These are phyloP conservation scores for Tachuris rubrigastra DNA, from an alignment of 2,113 vertebrate species.

Conservation along the genomic window DNA sequence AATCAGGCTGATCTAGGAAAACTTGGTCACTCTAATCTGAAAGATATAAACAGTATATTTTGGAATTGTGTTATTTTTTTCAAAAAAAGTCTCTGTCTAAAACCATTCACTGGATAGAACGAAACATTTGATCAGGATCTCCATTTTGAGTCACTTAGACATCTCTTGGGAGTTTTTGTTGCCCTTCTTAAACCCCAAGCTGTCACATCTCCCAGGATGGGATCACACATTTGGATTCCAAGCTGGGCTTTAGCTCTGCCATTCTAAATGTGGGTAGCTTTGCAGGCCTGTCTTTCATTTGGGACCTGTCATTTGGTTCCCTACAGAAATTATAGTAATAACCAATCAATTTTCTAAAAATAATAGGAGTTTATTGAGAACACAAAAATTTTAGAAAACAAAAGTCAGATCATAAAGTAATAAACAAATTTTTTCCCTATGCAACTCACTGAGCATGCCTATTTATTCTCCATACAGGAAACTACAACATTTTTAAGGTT, in stretches of 20 bases:
- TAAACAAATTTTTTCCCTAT: not conserved
- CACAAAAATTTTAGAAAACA: not conserved
- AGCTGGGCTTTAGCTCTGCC: not conserved
- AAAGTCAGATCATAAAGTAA: not conserved
- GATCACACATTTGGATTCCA: not conserved
- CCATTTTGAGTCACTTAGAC: not conserved
- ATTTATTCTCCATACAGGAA: not conserved
- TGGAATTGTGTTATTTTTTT: not conserved
- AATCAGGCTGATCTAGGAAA: not conserved
- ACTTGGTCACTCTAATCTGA: not conserved
- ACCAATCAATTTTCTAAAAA: not conserved
- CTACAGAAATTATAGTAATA: not conserved
- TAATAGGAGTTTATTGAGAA: not conserved
- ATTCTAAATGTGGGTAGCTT: not conserved
- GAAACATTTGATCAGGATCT: not conserved
- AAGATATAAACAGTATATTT: not conserved
- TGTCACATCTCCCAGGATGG: not conserved
- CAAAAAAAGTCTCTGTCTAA: not conserved
- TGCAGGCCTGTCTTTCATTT: not conserved
- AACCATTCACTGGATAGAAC: not conserved
- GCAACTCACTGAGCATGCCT: not conserved
- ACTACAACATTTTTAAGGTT: not conserved
- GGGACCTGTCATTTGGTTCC: not conserved
- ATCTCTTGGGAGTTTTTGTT: not conserved
- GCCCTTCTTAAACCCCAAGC: not conserved